Conservation (phyloP, 2,888 invertebrate species). For the Tenodera sinensis region DNA sequence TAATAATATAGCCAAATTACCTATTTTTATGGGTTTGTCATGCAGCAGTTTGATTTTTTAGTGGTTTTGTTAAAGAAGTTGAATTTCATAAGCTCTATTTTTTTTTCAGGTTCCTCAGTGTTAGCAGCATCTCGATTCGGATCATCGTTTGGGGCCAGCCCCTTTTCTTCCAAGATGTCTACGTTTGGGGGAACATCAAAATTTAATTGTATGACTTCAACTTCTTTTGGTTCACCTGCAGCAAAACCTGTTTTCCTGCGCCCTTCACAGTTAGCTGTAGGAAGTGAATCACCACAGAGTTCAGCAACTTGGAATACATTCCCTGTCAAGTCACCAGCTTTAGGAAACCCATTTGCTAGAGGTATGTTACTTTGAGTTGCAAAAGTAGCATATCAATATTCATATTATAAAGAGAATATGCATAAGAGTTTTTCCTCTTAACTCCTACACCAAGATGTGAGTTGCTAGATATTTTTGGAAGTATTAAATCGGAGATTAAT, state of each 20-base stretch:
- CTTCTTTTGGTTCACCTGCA: not conserved
- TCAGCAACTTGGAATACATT: not conserved
- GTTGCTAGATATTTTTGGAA: no score
- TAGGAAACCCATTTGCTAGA: conserved; percentile 28
- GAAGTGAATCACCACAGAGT: not conserved
- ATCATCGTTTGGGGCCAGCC: not conserved
- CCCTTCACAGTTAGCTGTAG: conserved; percentile 27
- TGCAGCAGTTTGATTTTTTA: no score
- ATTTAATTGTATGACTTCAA: not conserved
- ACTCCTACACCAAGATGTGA: no score
- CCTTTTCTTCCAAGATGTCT: not conserved
- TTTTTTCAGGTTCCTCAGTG: not conserved
- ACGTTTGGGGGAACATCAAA: not conserved
- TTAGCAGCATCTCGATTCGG: not conserved
- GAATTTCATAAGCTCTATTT: not conserved
- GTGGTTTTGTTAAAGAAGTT: not conserved
- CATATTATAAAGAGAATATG: no score
- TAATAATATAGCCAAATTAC: no score
- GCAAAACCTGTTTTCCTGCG: conserved; percentile 23
- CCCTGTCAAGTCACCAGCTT: conserved; percentile 1
- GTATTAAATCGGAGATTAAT: no score
- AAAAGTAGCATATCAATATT: no score
- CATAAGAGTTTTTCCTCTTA: no score
- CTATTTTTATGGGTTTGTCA: no score
- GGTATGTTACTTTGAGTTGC: not conserved